Evolutionary conservation across 2,797 vertebrate genomes (phyloP).

Genomic region (Argyrosomus regius): DNA sequence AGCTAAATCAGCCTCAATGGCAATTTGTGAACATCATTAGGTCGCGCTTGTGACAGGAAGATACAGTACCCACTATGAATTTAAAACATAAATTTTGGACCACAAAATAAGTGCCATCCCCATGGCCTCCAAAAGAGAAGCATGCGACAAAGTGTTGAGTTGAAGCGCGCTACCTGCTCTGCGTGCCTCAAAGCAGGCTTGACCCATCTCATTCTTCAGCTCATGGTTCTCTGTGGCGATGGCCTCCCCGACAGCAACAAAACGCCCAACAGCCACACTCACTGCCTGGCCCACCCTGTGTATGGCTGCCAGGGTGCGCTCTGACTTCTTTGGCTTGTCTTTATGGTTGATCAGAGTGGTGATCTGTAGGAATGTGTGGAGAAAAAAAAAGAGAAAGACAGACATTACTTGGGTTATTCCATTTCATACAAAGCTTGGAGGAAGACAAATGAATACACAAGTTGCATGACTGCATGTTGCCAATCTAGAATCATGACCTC

Average conservation of each 20-base stretch:
- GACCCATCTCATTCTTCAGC: slow-evolving; percentile 96
- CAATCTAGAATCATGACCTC: slow-evolving; percentile 4
- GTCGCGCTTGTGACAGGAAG: not conserved
- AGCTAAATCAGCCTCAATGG: not conserved
- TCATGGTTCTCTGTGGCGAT: slow-evolving; percentile 96
- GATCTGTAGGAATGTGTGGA: slow-evolving; percentile 87
- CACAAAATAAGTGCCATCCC: not conserved
- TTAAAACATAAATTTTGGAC: not conserved
- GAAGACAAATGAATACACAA: slow-evolving; percentile 5
- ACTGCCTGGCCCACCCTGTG: slow-evolving; percentile 96
- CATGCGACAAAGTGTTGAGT: not conserved
- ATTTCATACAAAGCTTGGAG: not conserved
- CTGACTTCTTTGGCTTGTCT: slow-evolving; percentile 96
- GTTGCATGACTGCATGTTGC: not conserved
- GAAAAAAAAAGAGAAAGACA: not conserved
- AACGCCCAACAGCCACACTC: slow-evolving; percentile 94
- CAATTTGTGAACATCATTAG: slow-evolving; percentile 17
- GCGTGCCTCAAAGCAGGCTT: slow-evolving; percentile 95
- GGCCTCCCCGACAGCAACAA: slow-evolving; percentile 96
- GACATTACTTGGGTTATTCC: no score
- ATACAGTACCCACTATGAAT: not conserved
- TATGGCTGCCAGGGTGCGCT: slow-evolving; percentile 94
- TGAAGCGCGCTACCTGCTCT: slow-evolving; percentile 88
- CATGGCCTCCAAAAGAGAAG: slow-evolving; percentile 8
- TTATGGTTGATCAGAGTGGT: slow-evolving; percentile 99